Evolutionary conservation across 2,797 vertebrate species (phyloP).

Genomic region (Lindbergichthys nudifrons): DNA sequence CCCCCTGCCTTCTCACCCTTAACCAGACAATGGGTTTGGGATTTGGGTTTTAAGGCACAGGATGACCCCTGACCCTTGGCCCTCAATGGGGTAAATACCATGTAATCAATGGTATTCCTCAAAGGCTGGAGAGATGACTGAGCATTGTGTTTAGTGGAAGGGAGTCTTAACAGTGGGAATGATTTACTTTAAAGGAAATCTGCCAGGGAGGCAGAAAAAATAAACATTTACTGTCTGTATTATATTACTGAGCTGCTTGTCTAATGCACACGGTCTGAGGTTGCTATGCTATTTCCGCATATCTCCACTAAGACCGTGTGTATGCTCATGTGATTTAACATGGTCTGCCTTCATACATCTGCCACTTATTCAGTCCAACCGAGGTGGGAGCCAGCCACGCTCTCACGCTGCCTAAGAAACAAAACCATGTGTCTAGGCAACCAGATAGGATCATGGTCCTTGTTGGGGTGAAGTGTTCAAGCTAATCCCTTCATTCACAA

Average conservation of each 20-base stretch:
- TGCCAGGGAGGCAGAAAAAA: conserved; percentile 30
- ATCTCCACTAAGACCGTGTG: conserved; percentile 36
- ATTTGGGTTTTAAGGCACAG: conserved; percentile 88
- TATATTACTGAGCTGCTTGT: conserved; percentile 37
- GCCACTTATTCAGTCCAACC: conserved; percentile 70
- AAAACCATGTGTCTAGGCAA: conserved; percentile 87
- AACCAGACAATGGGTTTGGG: conserved; percentile 94
- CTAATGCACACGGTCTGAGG: conserved; percentile 40
- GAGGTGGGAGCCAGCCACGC: conserved; percentile 73
- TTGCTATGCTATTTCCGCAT: conserved; percentile 44
- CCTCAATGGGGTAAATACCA: conserved; percentile 95
- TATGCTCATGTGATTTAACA: conserved; percentile 72
- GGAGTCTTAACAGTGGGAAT: conserved; percentile 66
- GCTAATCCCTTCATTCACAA: conserved; percentile 94
- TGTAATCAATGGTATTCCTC: conserved; percentile 97
- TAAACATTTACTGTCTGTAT: conserved; percentile 52
- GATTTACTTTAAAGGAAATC: conserved; percentile 62
- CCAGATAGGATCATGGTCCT: conserved; percentile 92
- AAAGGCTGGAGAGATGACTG: conserved; percentile 86
- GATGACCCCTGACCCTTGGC: conserved; percentile 95
- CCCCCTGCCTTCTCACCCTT: conserved; percentile 89
- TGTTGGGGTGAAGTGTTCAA: conserved; percentile 91
- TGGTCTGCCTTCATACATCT: conserved; percentile 69
- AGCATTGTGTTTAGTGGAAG: conserved; percentile 73
- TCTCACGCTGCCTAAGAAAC: conserved; percentile 81